Evolutionary conservation across 2,888 invertebrate genomes (phyloP).

Genomic region (Scaptomyza reducta): DNA sequence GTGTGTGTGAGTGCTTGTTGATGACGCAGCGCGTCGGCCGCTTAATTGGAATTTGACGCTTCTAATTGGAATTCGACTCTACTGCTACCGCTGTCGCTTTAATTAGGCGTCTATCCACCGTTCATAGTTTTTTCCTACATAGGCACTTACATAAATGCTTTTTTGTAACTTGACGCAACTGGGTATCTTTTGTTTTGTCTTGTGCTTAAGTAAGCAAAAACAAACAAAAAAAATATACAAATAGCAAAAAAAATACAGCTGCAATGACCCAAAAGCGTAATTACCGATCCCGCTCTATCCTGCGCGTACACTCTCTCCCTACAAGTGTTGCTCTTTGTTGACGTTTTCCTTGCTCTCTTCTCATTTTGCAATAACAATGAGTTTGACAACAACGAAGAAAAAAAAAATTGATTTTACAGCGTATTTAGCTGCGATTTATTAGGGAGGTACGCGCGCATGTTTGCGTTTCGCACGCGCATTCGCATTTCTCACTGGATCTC

Average conservation of each 20-base stretch:
- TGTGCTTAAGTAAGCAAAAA: constrained; percentile 48
- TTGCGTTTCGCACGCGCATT: constrained; percentile 65
- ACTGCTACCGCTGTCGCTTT: constrained; percentile 46
- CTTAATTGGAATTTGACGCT: constrained; percentile 76
- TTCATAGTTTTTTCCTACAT: constrained; percentile 23
- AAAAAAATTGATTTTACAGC: constrained; percentile 6
- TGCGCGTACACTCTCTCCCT: background rate
- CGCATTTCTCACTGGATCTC: constrained; percentile 44
- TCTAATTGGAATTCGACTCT: constrained; percentile 70
- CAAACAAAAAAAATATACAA: constrained; percentile 5
- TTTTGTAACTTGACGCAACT: constrained; percentile 43
- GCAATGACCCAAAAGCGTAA: constrained; percentile 50
- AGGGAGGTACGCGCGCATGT: constrained; percentile 59
- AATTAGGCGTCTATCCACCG: constrained; percentile 61
- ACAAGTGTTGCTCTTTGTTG: background rate
- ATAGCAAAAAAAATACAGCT: constrained; percentile 20
- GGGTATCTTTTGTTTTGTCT: constrained; percentile 35
- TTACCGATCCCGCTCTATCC: constrained; percentile 19
- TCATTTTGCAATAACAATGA: constrained; percentile 43
- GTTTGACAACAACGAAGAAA: constrained; percentile 25
- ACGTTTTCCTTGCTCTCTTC: constrained; percentile 21
- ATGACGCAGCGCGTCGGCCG: constrained; percentile 68
- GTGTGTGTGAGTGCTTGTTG: constrained; percentile 25
- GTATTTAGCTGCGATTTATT: constrained; percentile 54
- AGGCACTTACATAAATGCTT: constrained; percentile 44